Percentiles rank a stretch among this genome's conserved stretches.
Conservation (phyloP, 2,888 invertebrate genomes). For the Gymnoscelis rufifasciata region DNA sequence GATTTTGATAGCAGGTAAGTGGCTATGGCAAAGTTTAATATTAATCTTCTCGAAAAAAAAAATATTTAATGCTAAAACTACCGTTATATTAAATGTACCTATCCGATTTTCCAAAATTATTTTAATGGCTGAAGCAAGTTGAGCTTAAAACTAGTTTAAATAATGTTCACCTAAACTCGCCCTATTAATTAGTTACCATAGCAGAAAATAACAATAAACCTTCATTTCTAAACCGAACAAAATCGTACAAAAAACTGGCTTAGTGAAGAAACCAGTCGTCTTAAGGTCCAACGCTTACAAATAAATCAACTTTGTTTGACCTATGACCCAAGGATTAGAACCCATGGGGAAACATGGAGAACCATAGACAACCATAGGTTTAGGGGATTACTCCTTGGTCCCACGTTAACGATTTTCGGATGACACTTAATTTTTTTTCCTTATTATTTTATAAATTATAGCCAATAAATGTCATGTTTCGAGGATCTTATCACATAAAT, state of each 20-base stretch:
- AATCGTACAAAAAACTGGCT: constrained; percentile 9
- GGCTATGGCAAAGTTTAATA: too few species aligned
- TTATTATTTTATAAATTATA: constrained; percentile 30
- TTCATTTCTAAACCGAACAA: background rate
- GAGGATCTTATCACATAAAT: constrained; percentile 19
- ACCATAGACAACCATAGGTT: constrained; percentile 30
- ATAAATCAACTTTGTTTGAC: constrained; percentile 66
- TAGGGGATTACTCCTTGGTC: constrained; percentile 22
- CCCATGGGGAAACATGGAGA: constrained; percentile 21
- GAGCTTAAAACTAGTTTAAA: background rate
- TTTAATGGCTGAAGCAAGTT: background rate
- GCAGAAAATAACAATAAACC: background rate
- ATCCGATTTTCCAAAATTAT: background rate
- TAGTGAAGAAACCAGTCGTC: constrained; percentile 17
- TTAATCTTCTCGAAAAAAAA: too few species aligned
- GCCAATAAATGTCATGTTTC: constrained; percentile 27
- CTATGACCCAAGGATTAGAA: constrained; percentile 49
- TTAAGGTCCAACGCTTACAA: constrained; percentile 29
- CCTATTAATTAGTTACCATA: constrained; percentile 4
- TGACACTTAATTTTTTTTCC: constrained; percentile 46
- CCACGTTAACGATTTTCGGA: constrained; percentile 52
- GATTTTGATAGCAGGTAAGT: too few species aligned
- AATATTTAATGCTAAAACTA: too few species aligned
- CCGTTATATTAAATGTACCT: too few species aligned
- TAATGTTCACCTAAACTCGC: background rate